A percentile compares a stretch with the other conserved stretches of the same genome.
Evolutionary conservation across 2,113 vertebrate genomes (phyloP).

Genomic region (Corvus cornix): DNA sequence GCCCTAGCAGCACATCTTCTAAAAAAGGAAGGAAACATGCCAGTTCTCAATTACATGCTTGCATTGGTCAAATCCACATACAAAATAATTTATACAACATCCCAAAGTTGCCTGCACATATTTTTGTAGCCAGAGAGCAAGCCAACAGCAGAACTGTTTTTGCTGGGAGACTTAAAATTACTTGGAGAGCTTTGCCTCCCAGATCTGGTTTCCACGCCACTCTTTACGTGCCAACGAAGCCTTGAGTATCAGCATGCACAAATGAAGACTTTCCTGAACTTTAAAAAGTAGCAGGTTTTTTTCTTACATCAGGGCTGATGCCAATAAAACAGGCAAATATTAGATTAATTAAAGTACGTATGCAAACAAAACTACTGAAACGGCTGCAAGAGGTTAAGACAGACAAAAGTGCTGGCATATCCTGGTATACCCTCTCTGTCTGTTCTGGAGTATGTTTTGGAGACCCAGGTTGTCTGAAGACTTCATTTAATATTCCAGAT

Average conservation of each 20-base stretch:
- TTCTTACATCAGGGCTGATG: not conserved
- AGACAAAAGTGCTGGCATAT: not conserved
- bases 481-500: not conserved
- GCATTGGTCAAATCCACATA: slow-evolving; percentile 6
- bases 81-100: slow-evolving; percentile 16
- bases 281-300: not conserved
- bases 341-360: not conserved
- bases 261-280: not conserved
- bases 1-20: not conserved
- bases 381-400: not conserved
- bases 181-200: not conserved
- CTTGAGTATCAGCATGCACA: not conserved
- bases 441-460: not conserved
- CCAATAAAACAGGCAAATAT: not conserved
- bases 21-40: not conserved
- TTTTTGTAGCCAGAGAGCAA: not conserved
- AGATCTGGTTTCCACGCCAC: not conserved
- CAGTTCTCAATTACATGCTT: slow-evolving; percentile 38
- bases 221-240: not conserved
- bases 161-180: not conserved
- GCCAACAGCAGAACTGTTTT: not conserved
- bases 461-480: not conserved
- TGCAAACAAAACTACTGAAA: not conserved
- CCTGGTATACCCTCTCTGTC: not conserved
- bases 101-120: not conserved